Base-by-base conservation (phyloP, 2,888 invertebrate species). In the Penaeus monodon region DNA sequence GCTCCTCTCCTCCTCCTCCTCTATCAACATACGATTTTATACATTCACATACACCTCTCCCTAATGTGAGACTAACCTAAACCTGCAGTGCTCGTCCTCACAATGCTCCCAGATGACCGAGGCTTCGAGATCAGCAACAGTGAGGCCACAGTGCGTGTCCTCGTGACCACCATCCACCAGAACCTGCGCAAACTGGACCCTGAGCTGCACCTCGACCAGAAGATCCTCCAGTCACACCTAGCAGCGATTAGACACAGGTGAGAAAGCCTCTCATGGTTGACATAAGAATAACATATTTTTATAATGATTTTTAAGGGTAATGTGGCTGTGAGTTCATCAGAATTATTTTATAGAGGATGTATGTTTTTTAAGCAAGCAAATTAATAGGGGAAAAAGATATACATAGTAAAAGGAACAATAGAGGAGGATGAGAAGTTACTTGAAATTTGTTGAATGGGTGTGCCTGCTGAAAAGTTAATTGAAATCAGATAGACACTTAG, bases 121-220 rank as follows among this genome's bases (percentile, higher is more conserved):
- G 99, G 99, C 0, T 98, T 98, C 93, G 97, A 98, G 90, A 96
- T 99, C 76, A 95, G 95, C 10, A 97, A 96, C 57, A 94, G 95
- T 76, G 96, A 96, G 86, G 97, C 98, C 0, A 96, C 96, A 80
- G 98, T 98, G 0, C 94, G 97, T 44, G 96, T 98, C 77, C 94
- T 99, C 78, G 96, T 99, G 91, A 97, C 99, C 33, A 99, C 99
- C 0, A 94, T 99, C 90, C 97, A 97, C 89, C 97, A 97, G 92
- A 99, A 99, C 93, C 94, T 98, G 90, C 95, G 97, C 86, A 98
- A 98, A 92, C 93, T 99, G 83, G 99, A 99, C 92, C 95, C 98
- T 0, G 98, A 97, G 90, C 93, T 95, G 81, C 96, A 96, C 91
- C 92, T 96, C 91, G 94, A 95, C 89, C 93, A 94, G 27, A 95